Base-by-base conservation (phyloP, 2,797 vertebrate species). In the Manis pentadactyla region DNA sequence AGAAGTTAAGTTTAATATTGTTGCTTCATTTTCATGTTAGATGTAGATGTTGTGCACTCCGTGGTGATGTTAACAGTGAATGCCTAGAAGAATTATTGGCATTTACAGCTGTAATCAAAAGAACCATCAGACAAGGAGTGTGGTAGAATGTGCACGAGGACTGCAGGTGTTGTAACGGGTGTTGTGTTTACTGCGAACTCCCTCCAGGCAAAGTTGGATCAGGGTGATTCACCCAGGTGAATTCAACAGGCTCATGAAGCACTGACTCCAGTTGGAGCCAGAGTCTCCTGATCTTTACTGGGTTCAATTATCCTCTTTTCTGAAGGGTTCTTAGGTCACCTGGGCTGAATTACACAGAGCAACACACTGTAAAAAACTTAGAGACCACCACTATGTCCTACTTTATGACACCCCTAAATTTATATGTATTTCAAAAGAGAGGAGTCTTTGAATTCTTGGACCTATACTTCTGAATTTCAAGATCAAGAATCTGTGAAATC, bases 41-140 rank as follows among this genome's bases (percentile, higher is more conserved):
- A 71, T 69, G 8, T 95, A 78, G 51, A 74, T 75, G 34, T 63
- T 86, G 66, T 59, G 9, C 21, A 51, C 51, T 93, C 59, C 75
- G 68, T 57, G 66, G 57, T 94, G 87, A 87, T 57, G 73, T 78
- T 95, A 93, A 95, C 23, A 78, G 51, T 93, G 78, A 90, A 83
- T 93, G 73, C 37, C 64, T 82, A 96, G 68, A 92, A 96, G 79
- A 92, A 78, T 95, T 82, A 93, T 84, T 95, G 96, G 61, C 46
- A 83, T 95, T 95, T 96, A 92, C 57, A 94, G 90, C 29, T 63
- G n/a, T 94, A 90, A 97, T 96, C 79, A 94, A 95, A 97, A 91
- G 89, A 93, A 87, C 31, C 68, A 75, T 86, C 88, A 92, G 51
- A 94, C 0, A 29, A 79, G 46, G 87, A 93, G 92, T 93, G 95